Evolutionary conservation across 2,113 vertebrate species (phyloP).

Genomic region (Charadrius vociferus): DNA sequence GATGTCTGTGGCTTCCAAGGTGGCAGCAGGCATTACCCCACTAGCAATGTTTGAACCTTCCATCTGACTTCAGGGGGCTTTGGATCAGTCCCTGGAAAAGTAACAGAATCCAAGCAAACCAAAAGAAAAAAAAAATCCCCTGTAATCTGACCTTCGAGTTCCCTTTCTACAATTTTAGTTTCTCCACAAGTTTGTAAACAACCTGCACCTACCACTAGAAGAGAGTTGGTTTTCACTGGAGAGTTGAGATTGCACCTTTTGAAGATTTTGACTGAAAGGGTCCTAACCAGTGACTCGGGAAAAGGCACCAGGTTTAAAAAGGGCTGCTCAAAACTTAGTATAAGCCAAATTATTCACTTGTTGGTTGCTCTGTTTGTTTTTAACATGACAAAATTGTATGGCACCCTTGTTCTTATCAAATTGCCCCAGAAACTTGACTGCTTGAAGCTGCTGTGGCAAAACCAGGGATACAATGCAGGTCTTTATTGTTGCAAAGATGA

Average conservation of each 20-base stretch:
- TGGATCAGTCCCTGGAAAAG: constrained; percentile 1
- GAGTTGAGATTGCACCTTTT: not conserved
- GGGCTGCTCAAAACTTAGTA: constrained; percentile 46
- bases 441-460: not conserved
- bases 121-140: not conserved
- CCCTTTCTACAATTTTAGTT: not conserved
- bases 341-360: not conserved
- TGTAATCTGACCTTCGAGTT: constrained; percentile 8
- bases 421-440: not conserved
- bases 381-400: not conserved
- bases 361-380: not conserved
- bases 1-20: not conserved
- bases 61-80: not conserved
- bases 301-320: constrained; percentile 29
- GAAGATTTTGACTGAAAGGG: not conserved
- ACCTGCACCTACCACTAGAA: constrained; percentile 17
- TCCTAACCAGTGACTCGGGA: not conserved
- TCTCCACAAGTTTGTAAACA: not conserved
- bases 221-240: not conserved
- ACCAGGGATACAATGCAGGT: not conserved
- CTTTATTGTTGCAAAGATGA: not conserved
- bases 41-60: too few relatives aligned
- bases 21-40: not conserved
- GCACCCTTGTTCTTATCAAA: not conserved
- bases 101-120: constrained; percentile 12